These are phyloP conservation scores for Aviceda subcristata DNA, from an alignment of 2,113 vertebrate species.

Conservation along the genomic window DNA sequence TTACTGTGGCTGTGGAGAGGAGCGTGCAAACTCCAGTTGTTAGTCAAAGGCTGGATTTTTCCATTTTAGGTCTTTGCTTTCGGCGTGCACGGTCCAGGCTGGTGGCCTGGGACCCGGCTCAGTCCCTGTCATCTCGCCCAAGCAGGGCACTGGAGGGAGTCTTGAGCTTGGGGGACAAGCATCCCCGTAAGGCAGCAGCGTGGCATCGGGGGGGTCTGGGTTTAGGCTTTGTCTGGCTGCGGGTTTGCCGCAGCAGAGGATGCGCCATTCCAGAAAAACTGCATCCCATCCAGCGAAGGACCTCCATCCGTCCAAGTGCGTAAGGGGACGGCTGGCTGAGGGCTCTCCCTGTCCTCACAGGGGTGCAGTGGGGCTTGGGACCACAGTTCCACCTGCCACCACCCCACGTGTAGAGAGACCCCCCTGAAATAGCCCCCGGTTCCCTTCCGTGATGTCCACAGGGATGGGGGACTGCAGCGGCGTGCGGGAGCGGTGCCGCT, in stretches of 20 bases:
- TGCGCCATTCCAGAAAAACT: not conserved
- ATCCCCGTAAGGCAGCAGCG: not conserved
- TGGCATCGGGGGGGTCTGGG: accelerated
- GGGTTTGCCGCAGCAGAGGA: not conserved
- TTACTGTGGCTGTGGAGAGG: conserved; percentile 7
- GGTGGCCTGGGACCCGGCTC: not conserved
- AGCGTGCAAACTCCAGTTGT: not conserved
- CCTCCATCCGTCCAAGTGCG: accelerated
- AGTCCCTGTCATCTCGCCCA: not conserved
- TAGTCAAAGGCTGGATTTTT: not conserved
- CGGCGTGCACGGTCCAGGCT: accelerated
- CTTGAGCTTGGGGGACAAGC: not conserved
- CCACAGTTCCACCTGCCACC: not conserved
- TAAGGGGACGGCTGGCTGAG: accelerated
- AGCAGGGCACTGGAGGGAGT: not conserved
- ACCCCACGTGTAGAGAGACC: accelerated
- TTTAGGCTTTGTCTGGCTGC: not conserved
- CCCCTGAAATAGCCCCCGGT: not conserved
- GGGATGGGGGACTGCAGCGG: not conserved
- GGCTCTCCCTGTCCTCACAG: not conserved
- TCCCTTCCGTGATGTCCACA: accelerated
- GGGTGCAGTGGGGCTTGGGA: not conserved
- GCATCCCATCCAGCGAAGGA: accelerated
- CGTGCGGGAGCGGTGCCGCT: not conserved
- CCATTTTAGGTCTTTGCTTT: not conserved